Evolutionary conservation across 2,797 vertebrate genomes (phyloP), one percentile per base, ranked within the genome.

Genomic region (Sebastes cheni): DNA sequence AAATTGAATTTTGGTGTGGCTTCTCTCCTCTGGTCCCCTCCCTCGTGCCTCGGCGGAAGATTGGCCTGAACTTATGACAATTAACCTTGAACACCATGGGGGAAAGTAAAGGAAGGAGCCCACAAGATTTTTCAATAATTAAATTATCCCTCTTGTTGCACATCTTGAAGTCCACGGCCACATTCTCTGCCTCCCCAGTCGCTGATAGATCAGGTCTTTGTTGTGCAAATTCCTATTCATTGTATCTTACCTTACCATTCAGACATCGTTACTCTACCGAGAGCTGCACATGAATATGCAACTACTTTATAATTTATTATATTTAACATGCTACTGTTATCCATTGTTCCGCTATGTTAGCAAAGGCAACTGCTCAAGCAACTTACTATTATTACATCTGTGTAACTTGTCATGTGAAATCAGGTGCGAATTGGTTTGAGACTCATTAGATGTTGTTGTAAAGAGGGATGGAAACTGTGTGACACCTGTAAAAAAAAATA

Each of bases 81-180:
- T 91, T 88, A 89, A 91, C 88, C 90, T 87, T 90, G 88, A 89
- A 81, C 60, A 66, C 85, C n/a, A 9, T 32, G n/a, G 64, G 59
- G 77, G 70, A 54, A 72, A 66, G 67, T 42, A n/a, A 55, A 74
- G 39, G 67, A 85, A 83, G 68, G 71, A 82, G 78, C 79, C 77
- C 61, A 29, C 66, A 59, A 69, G 67, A 88, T 82, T 82, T 82
- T 81, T 80, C 69, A 81, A 72, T 89, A 86, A 92, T 92, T 80
- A 65, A 91, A 91, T 89, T 64, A 88, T 82, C 82, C 36, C 27
- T 88, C 76, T 75, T 89, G 79, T 86, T 88, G 84, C 79, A 86
- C 77, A 73, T 84, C 76, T 80, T 18, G 1, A 70, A 75, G 76
- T 84, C 59, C 59, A 60, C 55, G 29, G 68, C 66, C 75, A 65